These are phyloP conservation scores for Mareca strepera DNA, from an alignment of 2,797 vertebrate genomes.

Conservation along the genomic window DNA sequence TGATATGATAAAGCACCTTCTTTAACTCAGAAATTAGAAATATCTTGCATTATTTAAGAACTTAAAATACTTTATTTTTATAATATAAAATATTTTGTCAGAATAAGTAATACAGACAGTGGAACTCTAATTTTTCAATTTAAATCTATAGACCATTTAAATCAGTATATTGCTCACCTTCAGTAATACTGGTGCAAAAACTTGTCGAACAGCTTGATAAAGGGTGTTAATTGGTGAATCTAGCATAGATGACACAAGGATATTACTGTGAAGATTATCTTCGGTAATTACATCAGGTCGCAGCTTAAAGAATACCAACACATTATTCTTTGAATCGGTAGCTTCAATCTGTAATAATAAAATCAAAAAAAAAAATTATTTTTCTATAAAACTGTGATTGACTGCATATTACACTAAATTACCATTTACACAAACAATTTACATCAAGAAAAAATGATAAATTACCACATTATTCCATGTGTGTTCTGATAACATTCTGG, in stretches of 20 bases:
- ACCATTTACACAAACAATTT: not conserved
- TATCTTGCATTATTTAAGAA: not conserved
- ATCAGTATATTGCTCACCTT: constrained; percentile 78
- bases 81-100: not conserved
- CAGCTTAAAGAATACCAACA: constrained; percentile 96
- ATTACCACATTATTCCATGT: not conserved
- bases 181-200: constrained; percentile 91
- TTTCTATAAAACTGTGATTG: not conserved
- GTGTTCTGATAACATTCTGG: not conserved
- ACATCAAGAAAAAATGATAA: not conserved
- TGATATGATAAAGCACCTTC: not conserved
- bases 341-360: constrained; percentile 85
- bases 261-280: constrained; percentile 89
- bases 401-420: not conserved
- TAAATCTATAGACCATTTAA: not conserved
- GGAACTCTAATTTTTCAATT: not conserved
- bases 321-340: constrained; percentile 82
- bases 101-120: not conserved
- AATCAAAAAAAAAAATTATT: not conserved
- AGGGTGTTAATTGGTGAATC: constrained; percentile 94
- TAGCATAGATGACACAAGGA: constrained; percentile 95
- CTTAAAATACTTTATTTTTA: not conserved
- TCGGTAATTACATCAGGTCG: constrained; percentile 92
- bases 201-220: constrained; percentile 91
- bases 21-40: not conserved